phyloP scores from a whole-genome alignment of 2,888 invertebrate species.

The Drosophila parthenogenetica region DNA sequence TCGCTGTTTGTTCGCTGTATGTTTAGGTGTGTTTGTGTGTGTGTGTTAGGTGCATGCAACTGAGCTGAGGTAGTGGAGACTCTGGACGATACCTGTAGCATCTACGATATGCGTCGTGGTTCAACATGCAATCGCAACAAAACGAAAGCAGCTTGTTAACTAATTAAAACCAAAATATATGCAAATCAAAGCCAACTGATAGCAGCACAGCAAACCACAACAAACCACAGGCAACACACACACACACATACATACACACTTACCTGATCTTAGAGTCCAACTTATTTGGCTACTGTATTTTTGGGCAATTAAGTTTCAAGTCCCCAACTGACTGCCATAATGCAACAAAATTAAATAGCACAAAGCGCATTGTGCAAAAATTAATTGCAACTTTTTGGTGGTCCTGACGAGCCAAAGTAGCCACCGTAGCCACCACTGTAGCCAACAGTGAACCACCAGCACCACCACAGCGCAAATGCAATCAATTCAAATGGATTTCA shows the following conservation, averaged over 20 bases:
- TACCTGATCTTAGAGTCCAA: slow-evolving; percentile 11
- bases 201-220: slow-evolving; percentile 8
- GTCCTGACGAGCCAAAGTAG: slow-evolving; percentile 52
- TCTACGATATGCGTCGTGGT: slow-evolving; percentile 79
- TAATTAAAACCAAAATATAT: slow-evolving; percentile 84
- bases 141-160: slow-evolving; percentile 84
- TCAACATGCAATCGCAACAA: slow-evolving; percentile 82
- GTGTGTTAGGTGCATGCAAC: slow-evolving; percentile 57
- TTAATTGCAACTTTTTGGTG: slow-evolving; percentile 84
- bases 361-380: slow-evolving; percentile 77
- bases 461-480: slow-evolving; percentile 44
- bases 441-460: background rate
- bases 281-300: slow-evolving; percentile 43
- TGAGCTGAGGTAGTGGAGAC: slow-evolving; percentile 11
- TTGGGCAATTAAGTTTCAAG: slow-evolving; percentile 46
- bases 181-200: slow-evolving; percentile 81
- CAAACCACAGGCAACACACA: background rate
- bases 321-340: slow-evolving; percentile 48
- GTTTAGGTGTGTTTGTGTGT: slow-evolving; percentile 20
- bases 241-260: slow-evolving; percentile 1
- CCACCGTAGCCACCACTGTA: slow-evolving; percentile 11
- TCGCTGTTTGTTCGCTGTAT: slow-evolving; percentile 30
- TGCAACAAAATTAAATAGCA: slow-evolving; percentile 69
- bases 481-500: slow-evolving; percentile 77
- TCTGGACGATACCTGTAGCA: slow-evolving; percentile 60